Conservation (phyloP, 2,797 vertebrate species). For the Pelochelys cantorii region DNA sequence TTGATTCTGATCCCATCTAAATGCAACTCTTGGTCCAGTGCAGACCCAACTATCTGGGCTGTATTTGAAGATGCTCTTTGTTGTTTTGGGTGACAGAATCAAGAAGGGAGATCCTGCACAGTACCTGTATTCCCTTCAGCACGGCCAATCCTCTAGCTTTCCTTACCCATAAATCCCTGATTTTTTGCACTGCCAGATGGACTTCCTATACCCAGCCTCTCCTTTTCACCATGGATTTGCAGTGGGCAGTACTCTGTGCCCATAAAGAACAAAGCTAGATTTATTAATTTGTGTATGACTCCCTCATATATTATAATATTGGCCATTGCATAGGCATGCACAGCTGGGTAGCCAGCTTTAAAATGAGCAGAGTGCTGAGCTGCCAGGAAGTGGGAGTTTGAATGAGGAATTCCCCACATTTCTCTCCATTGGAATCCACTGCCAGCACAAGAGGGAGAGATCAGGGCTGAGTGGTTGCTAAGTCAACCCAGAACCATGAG, state of each 20-base stretch:
- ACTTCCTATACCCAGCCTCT: not conserved
- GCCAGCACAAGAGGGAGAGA: conserved; percentile 42
- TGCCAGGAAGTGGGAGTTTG: not conserved
- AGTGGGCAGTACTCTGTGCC: not conserved
- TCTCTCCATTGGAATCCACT: not conserved
- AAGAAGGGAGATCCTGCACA: not conserved
- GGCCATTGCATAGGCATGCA: not conserved
- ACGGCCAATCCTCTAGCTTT: not conserved
- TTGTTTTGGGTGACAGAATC: not conserved
- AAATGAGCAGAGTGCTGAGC: conserved; percentile 20
- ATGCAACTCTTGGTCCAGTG: not conserved
- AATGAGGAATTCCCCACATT: not conserved
- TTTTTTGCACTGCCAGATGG: not conserved
- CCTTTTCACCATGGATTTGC: not conserved
- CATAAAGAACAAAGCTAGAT: not conserved
- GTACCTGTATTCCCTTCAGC: not conserved
- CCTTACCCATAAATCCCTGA: not conserved
- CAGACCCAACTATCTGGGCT: not conserved
- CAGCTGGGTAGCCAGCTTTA: conserved; percentile 21
- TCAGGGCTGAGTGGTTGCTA: not conserved
- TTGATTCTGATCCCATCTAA: not conserved
- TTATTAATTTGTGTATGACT: not conserved
- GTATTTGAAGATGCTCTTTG: not conserved
- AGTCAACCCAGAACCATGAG: not conserved
- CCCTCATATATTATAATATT: not conserved